Conservation (phyloP, 2,888 invertebrate genomes). For the Iphiclides podalirius region DNA sequence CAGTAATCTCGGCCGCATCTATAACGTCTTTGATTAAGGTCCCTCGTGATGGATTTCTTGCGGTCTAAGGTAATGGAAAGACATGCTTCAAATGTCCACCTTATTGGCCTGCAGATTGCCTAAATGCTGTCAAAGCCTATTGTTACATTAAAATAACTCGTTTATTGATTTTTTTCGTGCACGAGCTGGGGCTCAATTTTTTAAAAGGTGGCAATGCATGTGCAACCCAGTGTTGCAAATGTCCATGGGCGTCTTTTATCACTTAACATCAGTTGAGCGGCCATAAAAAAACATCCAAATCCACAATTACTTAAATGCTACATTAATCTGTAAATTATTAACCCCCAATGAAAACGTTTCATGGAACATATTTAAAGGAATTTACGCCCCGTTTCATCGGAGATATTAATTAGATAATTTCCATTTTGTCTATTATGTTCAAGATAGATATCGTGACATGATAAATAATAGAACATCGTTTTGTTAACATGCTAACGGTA, state of each 20-base stretch:
- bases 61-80: conserved; percentile 74
- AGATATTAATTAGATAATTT: conserved; percentile 31
- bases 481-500: conserved; percentile 67
- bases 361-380: neutral
- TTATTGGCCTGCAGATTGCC: conserved; percentile 72
- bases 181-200: too few relatives aligned
- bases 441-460: conserved; percentile 50
- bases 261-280: too few relatives aligned
- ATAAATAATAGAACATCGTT: conserved; percentile 60
- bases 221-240: too few relatives aligned
- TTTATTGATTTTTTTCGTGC: too few relatives aligned
- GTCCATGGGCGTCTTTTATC: too few relatives aligned
- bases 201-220: too few relatives aligned
- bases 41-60: conserved; percentile 75
- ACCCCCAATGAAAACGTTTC: too few relatives aligned
- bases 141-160: conserved; percentile 41
- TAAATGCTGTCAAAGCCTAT: conserved; percentile 64
- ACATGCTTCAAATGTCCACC: conserved; percentile 76
- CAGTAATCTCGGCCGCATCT: conserved; percentile 71
- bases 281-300: too few relatives aligned
- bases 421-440: conserved; percentile 17
- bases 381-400: neutral
- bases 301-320: too few relatives aligned
- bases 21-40: conserved; percentile 75
- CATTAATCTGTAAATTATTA: too few relatives aligned